Conservation (phyloP, 2,113 vertebrate species). For the Alligator sinensis region DNA sequence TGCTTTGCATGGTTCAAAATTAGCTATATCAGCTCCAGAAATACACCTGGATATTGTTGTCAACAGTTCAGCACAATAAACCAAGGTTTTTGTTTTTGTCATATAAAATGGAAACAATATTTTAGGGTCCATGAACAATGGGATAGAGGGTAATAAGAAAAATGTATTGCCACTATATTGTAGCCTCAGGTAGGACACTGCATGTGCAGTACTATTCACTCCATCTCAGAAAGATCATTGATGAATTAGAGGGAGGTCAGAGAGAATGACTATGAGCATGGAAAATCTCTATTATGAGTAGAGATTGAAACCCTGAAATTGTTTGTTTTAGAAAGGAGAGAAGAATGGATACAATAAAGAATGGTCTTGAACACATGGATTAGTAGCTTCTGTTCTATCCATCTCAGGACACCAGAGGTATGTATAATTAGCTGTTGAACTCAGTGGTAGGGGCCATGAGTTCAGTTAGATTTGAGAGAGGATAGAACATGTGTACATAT, state of each 20-base stretch:
- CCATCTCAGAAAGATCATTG: background rate
- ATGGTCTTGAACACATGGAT: background rate
- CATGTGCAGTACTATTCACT: background rate
- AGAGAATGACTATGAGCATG: background rate
- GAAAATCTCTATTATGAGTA: background rate
- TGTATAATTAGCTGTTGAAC: background rate
- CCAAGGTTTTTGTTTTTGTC: slow-evolving; percentile 10
- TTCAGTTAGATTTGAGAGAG: background rate
- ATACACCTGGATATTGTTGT: background rate
- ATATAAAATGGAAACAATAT: slow-evolving; percentile 35
- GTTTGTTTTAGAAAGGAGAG: background rate
- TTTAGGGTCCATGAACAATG: background rate
- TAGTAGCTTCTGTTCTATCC: background rate
- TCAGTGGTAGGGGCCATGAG: background rate
- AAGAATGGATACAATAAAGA: background rate
- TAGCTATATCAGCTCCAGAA: background rate
- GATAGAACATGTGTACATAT: background rate
- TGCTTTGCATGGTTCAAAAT: background rate
- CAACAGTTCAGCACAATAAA: background rate
- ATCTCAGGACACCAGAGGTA: background rate
- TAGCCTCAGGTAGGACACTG: background rate
- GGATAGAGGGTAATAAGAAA: background rate
- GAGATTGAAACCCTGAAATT: background rate
- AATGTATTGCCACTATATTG: background rate
- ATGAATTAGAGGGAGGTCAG: background rate